Conservation (phyloP, 1,140 invertebrate species). For the Eumeta japonica region DNA sequence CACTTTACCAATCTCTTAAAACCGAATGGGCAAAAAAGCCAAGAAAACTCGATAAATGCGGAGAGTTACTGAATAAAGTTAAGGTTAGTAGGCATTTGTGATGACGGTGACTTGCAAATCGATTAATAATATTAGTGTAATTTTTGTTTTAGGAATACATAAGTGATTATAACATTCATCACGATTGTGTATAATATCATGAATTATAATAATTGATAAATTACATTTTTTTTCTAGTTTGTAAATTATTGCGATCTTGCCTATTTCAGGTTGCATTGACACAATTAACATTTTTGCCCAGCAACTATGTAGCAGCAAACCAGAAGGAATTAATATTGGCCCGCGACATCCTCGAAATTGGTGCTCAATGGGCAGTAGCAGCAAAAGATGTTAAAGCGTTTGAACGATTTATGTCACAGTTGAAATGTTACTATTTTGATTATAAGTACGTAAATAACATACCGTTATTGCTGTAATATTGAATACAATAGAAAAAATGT, state of each 20-base stretch:
- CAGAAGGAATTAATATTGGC: constrained; percentile 87
- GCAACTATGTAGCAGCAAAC: constrained; percentile 72
- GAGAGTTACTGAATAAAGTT: constrained; percentile 69
- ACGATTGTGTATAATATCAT: too few relatives aligned
- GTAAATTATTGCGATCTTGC: constrained; percentile 5
- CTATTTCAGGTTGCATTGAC: constrained; percentile 75
- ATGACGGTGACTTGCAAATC: not conserved
- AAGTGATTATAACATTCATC: too few relatives aligned
- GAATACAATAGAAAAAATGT: too few relatives aligned
- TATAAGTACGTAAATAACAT: constrained; percentile 71
- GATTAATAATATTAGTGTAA: too few relatives aligned
- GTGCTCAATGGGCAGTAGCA: constrained; percentile 91
- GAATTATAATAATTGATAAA: too few relatives aligned
- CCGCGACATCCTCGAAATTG: constrained; percentile 91
- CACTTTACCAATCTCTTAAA: constrained; percentile 72
- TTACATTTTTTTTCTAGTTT: too few relatives aligned
- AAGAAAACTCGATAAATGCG: constrained; percentile 70
- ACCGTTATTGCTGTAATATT: too few relatives aligned
- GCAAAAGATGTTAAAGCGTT: constrained; percentile 91
- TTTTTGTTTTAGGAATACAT: too few relatives aligned
- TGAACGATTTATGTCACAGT: constrained; percentile 93
- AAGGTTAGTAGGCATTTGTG: constrained; percentile 69
- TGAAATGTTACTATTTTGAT: constrained; percentile 97
- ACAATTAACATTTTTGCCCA: constrained; percentile 83
- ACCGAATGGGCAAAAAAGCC: constrained; percentile 70